Conservation (phyloP, 2,797 vertebrate genomes). For the Crenichthys baileyi region DNA sequence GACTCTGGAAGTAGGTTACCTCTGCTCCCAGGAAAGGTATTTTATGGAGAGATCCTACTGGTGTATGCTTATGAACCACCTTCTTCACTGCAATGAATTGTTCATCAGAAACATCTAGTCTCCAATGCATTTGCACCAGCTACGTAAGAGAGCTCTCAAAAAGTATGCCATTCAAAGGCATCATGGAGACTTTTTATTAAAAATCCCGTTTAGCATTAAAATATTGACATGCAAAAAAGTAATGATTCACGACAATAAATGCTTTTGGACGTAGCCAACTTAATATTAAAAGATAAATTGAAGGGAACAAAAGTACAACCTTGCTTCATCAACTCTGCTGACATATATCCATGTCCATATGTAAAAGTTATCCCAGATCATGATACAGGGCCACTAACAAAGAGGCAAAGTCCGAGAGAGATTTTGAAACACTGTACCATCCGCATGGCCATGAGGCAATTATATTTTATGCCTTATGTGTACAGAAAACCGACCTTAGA, state of each 20-base stretch:
- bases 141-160: background rate
- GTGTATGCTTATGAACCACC: constrained; percentile 46
- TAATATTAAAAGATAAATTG: background rate
- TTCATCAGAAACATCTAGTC: constrained; percentile 32
- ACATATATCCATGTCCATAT: background rate
- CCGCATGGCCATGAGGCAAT: background rate
- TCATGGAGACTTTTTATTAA: background rate
- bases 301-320: background rate
- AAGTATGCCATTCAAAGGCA: background rate
- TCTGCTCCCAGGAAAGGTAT: constrained; percentile 67
- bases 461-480: background rate
- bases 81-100: constrained; percentile 35
- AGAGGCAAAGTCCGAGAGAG: background rate
- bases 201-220: background rate
- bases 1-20: constrained; percentile 58
- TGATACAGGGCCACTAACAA: background rate
- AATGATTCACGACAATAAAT: background rate
- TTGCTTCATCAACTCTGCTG: background rate
- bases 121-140: constrained; percentile 29
- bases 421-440: background rate
- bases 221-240: background rate
- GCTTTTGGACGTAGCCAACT: background rate
- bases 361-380: background rate
- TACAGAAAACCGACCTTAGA: background rate
- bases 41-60: constrained; percentile 69